Percentiles rank a stretch among this genome's conserved stretches.
phyloP scores from a whole-genome alignment of 2,797 vertebrate species.

The Aplochiton taeniatus region DNA sequence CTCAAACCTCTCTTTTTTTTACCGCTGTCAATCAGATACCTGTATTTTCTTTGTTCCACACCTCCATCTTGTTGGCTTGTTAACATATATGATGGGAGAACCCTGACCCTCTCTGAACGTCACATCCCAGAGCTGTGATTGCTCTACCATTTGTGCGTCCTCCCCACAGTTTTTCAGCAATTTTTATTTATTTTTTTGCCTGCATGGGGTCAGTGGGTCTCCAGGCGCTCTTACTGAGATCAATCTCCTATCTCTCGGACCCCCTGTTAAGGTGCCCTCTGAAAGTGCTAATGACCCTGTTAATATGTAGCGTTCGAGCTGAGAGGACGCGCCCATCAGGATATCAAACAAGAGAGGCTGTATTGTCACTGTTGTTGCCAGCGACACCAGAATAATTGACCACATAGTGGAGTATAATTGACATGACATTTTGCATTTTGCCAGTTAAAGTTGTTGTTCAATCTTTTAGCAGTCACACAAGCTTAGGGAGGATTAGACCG shows the following conservation, averaged over 20 bases:
- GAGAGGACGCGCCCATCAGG: no score
- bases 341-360: no score
- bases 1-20: constrained; percentile 18
- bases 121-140: constrained; percentile 65
- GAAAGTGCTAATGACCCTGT: constrained; percentile 75
- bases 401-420: no score
- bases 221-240: constrained; percentile 67
- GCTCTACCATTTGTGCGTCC: constrained; percentile 74
- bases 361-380: no score
- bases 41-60: constrained; percentile 53
- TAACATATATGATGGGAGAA: constrained; percentile 55
- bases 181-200: constrained; percentile 57
- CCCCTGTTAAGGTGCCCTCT: constrained; percentile 59
- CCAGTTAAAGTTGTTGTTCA: no score
- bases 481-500: no score
- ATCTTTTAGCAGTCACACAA: no score
- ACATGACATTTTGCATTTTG: no score
- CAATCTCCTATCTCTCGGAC: constrained; percentile 57
- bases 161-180: constrained; percentile 58
- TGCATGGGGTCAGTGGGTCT: constrained; percentile 58
- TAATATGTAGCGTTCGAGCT: constrained; percentile 52
- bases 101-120: constrained; percentile 72
- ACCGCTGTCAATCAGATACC: constrained; percentile 63
- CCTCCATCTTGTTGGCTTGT: constrained; percentile 44
- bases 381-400: no score